phyloP scores from a whole-genome alignment of 23 tunicate species.

The Trididemnum clinides region DNA sequence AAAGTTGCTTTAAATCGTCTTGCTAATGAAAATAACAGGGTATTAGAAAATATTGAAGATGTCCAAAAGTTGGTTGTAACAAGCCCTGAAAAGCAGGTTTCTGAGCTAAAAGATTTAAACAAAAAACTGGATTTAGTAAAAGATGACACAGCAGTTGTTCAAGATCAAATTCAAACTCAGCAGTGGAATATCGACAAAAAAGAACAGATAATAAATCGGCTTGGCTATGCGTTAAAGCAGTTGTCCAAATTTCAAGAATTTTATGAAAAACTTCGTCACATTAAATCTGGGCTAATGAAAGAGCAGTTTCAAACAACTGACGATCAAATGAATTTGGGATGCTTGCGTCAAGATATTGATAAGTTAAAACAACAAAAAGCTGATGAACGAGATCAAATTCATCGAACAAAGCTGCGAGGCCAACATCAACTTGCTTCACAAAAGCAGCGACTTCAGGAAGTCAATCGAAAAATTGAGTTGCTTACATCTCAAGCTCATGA shows the following conservation, averaged over 20 bases:
- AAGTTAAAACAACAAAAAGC: slow-evolving; percentile 26
- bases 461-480: background rate
- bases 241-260: background rate
- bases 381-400: slow-evolving; percentile 35
- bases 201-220: slow-evolving; percentile 13
- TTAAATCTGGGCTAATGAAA: slow-evolving; percentile 21
- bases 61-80: slow-evolving; percentile 16
- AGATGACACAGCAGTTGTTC: slow-evolving; percentile 13
- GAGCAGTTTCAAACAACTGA: slow-evolving; percentile 11
- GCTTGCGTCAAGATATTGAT: slow-evolving; percentile 23
- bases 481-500: background rate
- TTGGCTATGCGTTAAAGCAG: slow-evolving; percentile 19
- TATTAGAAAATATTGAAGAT: slow-evolving; percentile 24
- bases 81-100: slow-evolving; percentile 34
- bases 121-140: slow-evolving; percentile 1
- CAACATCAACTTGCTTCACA: slow-evolving; percentile 6
- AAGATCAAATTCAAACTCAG: background rate
- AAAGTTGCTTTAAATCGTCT: background rate
- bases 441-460: slow-evolving; percentile 26
- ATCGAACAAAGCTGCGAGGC: slow-evolving; percentile 20
- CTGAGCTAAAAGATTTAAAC: background rate
- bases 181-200: slow-evolving; percentile 18
- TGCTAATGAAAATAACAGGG: background rate
- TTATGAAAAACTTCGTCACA: background rate
- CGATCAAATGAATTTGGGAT: background rate